Conservation (phyloP, 2,113 vertebrate genomes). For the Erythrolamprus reginae region DNA sequence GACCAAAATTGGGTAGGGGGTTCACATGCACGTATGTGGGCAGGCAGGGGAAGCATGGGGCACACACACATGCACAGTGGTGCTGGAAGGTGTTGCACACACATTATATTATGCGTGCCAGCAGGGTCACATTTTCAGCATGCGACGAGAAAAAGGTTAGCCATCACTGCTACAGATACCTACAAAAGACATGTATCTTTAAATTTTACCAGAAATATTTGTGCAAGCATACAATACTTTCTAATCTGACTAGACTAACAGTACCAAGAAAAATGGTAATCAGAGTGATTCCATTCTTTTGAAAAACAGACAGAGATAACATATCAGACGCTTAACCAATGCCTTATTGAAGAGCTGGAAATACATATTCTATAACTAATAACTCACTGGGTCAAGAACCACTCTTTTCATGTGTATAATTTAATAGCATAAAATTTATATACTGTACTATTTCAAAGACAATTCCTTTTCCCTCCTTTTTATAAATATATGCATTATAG, state of each 20-base stretch:
- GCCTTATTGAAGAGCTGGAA: constrained; percentile 45
- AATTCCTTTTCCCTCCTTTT: background rate
- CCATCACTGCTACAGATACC: background rate
- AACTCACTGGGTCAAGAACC: constrained; percentile 44
- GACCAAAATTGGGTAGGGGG: too few relatives aligned
- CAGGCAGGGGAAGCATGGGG: too few relatives aligned
- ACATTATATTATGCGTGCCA: too few relatives aligned
- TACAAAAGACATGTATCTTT: background rate
- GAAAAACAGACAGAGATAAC: constrained; percentile 54
- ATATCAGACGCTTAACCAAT: constrained; percentile 32
- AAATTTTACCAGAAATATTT: constrained; percentile 6
- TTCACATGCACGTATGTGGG: too few relatives aligned
- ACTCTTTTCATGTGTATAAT: constrained; percentile 32
- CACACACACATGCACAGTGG: too few relatives aligned
- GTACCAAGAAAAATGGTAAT: background rate
- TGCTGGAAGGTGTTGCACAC: too few relatives aligned
- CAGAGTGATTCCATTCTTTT: constrained; percentile 32
- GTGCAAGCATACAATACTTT: constrained; percentile 39
- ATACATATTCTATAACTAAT: constrained; percentile 46
- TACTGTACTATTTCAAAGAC: constrained; percentile 11
- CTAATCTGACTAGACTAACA: constrained; percentile 24
- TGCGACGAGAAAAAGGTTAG: too few relatives aligned
- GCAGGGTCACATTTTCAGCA: too few relatives aligned
- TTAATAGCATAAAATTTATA: constrained; percentile 47
- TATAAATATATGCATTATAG: background rate